phyloP scores from a whole-genome alignment of 2,888 invertebrate species.

The Hirtodrosophila duncani region DNA sequence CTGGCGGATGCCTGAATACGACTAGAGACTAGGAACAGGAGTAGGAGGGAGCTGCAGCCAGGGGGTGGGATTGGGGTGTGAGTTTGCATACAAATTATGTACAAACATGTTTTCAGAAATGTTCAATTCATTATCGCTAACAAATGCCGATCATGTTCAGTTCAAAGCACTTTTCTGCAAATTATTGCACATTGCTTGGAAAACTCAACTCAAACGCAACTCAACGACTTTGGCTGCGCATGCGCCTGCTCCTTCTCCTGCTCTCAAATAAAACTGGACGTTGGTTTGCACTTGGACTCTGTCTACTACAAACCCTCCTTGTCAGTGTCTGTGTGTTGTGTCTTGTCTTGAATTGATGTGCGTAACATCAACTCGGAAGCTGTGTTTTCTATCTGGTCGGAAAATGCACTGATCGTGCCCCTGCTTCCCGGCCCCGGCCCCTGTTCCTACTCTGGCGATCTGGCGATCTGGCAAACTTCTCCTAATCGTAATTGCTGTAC shows the following conservation, averaged over 20 bases:
- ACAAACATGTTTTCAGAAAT: constrained; percentile 73
- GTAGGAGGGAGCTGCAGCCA: constrained; percentile 21
- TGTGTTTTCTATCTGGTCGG: constrained; percentile 37
- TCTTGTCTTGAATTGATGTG: too few relatives aligned
- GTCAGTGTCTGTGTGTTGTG: too few relatives aligned
- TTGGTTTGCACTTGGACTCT: too few relatives aligned
- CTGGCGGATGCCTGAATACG: constrained; percentile 1
- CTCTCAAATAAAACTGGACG: too few relatives aligned
- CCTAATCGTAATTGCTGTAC: constrained; percentile 56
- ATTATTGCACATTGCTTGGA: constrained; percentile 46
- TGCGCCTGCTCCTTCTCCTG: too few relatives aligned
- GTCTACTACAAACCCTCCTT: too few relatives aligned
- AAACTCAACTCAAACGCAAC: constrained; percentile 13
- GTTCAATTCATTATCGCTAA: constrained; percentile 75
- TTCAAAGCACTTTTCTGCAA: constrained; percentile 71
- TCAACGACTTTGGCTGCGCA: too few relatives aligned
- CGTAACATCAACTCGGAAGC: constrained; percentile 48
- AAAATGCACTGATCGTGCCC: too few relatives aligned
- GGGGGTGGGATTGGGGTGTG: constrained; percentile 27
- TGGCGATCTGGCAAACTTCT: constrained; percentile 1
- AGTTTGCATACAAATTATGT: constrained; percentile 73
- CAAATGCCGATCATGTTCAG: constrained; percentile 73
- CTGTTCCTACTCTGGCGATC: too few relatives aligned
- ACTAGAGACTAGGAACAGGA: constrained; percentile 31
- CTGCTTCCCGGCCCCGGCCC: too few relatives aligned